A percentile compares a stretch with the other conserved stretches of the same genome.
These are phyloP conservation scores for Theodoxus fluviatilis DNA, from an alignment of 2,888 invertebrate genomes.

Conservation along the genomic window DNA sequence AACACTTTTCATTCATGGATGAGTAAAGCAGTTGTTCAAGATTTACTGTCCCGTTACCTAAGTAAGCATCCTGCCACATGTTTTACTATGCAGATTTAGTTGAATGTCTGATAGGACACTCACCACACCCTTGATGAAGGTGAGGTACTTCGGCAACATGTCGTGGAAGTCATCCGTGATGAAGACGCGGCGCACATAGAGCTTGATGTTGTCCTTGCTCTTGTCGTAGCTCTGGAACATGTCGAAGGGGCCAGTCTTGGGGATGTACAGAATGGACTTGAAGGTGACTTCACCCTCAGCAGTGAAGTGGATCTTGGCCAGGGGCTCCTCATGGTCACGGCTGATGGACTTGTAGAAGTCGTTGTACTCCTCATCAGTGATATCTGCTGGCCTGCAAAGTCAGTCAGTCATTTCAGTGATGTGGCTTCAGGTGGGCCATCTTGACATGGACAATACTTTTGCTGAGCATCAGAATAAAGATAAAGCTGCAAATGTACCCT, in stretches of 20 bases:
- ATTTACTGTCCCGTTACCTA: too few relatives aligned
- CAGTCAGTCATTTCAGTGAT: neutral
- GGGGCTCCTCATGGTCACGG: slow-evolving; percentile 83
- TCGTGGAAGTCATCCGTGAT: slow-evolving; percentile 99
- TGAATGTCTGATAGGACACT: too few relatives aligned
- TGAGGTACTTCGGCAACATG: slow-evolving; percentile 97
- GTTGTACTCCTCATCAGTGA: slow-evolving; percentile 86
- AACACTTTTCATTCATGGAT: neutral
- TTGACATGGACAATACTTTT: too few relatives aligned
- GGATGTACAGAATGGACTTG: slow-evolving; percentile 93
- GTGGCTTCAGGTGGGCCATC: too few relatives aligned
- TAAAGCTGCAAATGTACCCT: too few relatives aligned
- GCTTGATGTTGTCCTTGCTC: slow-evolving; percentile 90
- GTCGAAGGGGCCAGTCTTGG: slow-evolving; percentile 86
- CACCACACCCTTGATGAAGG: slow-evolving; percentile 91
- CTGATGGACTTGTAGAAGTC: slow-evolving; percentile 96
- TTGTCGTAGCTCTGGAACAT: slow-evolving; percentile 96
- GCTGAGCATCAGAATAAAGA: too few relatives aligned
- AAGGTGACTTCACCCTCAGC: slow-evolving; percentile 99
- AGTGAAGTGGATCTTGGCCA: slow-evolving; percentile 91
- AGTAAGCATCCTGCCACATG: too few relatives aligned
- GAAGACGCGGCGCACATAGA: slow-evolving; percentile 97
- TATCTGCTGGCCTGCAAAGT: slow-evolving; percentile 73
- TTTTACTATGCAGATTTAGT: too few relatives aligned
- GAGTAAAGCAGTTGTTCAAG: too few relatives aligned